These are phyloP conservation scores for Julus scanicus DNA, from an alignment of 2,888 invertebrate genomes.

Conservation along the genomic window DNA sequence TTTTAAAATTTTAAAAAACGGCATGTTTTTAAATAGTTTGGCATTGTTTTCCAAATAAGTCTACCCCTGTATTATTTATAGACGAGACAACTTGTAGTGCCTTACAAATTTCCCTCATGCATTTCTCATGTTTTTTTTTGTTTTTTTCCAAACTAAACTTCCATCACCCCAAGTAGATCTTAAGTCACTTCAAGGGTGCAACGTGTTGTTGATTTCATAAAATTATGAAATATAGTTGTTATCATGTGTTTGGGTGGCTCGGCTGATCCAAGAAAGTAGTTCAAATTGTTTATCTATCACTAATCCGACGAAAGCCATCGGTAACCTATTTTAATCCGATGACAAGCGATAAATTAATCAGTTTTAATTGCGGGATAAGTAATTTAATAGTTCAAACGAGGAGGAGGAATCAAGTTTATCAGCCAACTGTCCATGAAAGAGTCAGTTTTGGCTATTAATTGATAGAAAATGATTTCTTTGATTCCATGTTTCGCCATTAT, in stretches of 20 bases:
- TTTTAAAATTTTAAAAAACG: no score
- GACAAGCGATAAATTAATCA: background rate
- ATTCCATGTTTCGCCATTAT: constrained; percentile 11
- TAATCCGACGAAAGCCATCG: background rate
- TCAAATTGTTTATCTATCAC: background rate
- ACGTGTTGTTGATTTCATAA: background rate
- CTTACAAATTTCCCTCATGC: no score
- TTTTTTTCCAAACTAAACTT: no score
- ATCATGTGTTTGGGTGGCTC: background rate
- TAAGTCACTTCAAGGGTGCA: background rate
- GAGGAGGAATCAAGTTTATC: constrained; percentile 6
- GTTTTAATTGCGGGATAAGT: background rate
- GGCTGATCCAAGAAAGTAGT: background rate
- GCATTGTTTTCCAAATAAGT: no score
- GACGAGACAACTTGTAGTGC: no score
- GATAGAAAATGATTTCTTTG: background rate
- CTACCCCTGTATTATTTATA: no score
- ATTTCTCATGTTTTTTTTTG: no score
- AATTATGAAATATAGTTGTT: background rate
- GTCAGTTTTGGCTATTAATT: background rate
- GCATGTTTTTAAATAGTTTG: no score
- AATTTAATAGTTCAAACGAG: background rate
- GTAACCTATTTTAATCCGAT: constrained; percentile 3
- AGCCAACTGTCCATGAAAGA: background rate
- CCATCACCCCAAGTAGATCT: no score